A percentile compares a stretch with the other conserved stretches of the same genome.
phyloP scores from a whole-genome alignment of 2,888 invertebrate genomes.

The Tineola bisselliella region DNA sequence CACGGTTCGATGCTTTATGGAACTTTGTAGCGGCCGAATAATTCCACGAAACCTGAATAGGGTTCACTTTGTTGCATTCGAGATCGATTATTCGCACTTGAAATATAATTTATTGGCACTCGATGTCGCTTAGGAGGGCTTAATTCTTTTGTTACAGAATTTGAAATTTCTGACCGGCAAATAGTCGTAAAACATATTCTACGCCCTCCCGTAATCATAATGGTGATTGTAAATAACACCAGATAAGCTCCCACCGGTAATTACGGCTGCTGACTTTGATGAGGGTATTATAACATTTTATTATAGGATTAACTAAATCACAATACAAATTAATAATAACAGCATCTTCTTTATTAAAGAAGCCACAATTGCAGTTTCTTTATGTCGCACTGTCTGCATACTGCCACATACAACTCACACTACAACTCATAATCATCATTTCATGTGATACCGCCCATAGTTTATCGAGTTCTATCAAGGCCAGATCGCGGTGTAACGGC shows the following conservation, averaged over 20 bases:
- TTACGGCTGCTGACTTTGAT: slow-evolving; percentile 44
- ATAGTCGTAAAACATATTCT: slow-evolving; percentile 37
- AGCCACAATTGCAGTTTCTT: too few relatives aligned
- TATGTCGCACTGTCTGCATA: too few relatives aligned
- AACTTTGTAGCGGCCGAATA: slow-evolving; percentile 14
- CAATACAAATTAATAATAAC: background rate
- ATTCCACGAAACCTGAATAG: slow-evolving; percentile 38
- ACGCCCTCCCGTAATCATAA: slow-evolving; percentile 35
- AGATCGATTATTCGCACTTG: slow-evolving; percentile 50
- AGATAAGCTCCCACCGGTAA: slow-evolving; percentile 44
- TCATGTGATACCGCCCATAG: background rate
- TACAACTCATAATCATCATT: background rate
- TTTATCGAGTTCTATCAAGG: slow-evolving; percentile 11
- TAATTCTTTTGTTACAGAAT: slow-evolving; percentile 51
- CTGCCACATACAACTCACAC: background rate
- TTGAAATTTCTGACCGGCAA: slow-evolving; percentile 9
- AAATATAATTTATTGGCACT: slow-evolving; percentile 55
- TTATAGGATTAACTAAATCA: background rate
- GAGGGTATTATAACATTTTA: background rate
- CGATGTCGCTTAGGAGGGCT: slow-evolving; percentile 53
- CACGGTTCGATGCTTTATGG: slow-evolving; percentile 4
- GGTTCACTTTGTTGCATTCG: slow-evolving; percentile 47
- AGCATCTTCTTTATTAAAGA: too few relatives aligned
- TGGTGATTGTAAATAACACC: slow-evolving; percentile 50
- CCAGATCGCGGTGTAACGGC: slow-evolving; percentile 16